phyloP scores from a whole-genome alignment of 1,140 invertebrate genomes.

The Scaptomyza hsui region DNA sequence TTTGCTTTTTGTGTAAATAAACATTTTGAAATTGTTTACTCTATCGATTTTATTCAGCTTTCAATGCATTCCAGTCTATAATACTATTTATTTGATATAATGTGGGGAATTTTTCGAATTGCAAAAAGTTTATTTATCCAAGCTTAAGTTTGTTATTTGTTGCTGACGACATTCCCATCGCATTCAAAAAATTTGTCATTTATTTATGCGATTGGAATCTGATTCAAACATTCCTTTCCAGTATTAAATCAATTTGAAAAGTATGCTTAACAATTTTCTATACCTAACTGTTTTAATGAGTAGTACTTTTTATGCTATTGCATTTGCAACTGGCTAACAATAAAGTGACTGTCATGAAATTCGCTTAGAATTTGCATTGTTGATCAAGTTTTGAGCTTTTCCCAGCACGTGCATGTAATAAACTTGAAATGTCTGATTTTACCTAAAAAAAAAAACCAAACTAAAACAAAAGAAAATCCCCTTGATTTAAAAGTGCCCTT shows the following conservation, averaged over 20 bases:
- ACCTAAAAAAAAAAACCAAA: conserved; percentile 5
- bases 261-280: background rate
- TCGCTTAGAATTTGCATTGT: conserved; percentile 27
- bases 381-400: background rate
- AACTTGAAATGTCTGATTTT: conserved; percentile 25
- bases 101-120: background rate
- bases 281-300: background rate
- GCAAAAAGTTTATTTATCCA: background rate
- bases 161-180: background rate
- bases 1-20: background rate
- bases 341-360: conserved; percentile 38
- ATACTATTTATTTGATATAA: background rate
- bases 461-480: too few relatives aligned
- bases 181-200: background rate
- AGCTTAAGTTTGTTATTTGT: background rate
- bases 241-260: background rate
- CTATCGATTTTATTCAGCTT: background rate
- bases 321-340: conserved; percentile 1
- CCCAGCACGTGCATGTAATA: conserved; percentile 21
- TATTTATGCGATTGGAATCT: background rate
- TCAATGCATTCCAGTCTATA: background rate
- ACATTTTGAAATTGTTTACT: background rate
- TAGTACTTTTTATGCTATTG: background rate
- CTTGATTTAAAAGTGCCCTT: too few relatives aligned
- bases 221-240: background rate